Evolutionary conservation across 2,888 invertebrate species (phyloP).

Genomic region (Bursaphelenchus okinawaensis): DNA sequence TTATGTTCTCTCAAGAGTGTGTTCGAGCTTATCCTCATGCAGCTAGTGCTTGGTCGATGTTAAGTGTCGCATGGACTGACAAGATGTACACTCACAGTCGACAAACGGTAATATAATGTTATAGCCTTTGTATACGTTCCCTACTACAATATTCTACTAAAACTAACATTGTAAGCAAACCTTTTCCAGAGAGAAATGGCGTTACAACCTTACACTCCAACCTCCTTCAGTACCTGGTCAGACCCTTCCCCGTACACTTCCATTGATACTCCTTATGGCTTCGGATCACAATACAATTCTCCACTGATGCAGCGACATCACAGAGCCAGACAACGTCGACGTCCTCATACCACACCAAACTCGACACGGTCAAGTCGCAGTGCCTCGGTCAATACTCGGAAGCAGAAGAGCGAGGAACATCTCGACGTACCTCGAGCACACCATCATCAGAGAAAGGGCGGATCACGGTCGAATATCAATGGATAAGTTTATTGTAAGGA

Average conservation of each 20-base stretch:
- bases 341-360: background rate
- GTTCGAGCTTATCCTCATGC: conserved; percentile 51
- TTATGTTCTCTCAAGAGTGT: conserved; percentile 41
- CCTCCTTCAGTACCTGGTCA: conserved; percentile 3
- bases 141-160: no score
- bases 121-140: no score
- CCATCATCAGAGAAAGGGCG: background rate
- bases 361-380: background rate
- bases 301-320: background rate
- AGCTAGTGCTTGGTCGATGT: conserved; percentile 43
- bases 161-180: background rate
- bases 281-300: background rate
- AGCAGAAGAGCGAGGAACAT: background rate
- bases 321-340: background rate
- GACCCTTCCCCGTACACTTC: conserved; percentile 4
- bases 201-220: conserved; percentile 4
- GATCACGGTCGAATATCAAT: background rate
- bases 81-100: conserved; percentile 28
- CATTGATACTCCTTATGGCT: background rate
- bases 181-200: conserved; percentile 6
- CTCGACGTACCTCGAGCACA: background rate
- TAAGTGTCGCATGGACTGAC: conserved; percentile 43
- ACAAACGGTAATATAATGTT: conserved; percentile 11
- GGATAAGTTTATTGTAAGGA: no score
- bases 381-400: background rate